Percentiles rank a stretch among this genome's conserved stretches.
Conservation (phyloP, 2,113 vertebrate species). For the Pelodiscus sinensis region DNA sequence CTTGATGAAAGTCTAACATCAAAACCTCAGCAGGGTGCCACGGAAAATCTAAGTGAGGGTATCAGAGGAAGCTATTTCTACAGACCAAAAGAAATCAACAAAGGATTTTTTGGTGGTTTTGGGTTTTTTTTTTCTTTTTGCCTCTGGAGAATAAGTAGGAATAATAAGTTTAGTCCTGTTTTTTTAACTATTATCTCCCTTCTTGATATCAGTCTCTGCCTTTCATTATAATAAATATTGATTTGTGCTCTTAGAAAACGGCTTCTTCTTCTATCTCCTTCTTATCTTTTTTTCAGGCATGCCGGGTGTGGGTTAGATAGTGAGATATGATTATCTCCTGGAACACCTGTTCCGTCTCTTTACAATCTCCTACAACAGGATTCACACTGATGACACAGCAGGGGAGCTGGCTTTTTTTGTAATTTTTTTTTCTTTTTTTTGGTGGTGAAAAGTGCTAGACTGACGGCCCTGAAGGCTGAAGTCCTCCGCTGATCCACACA, state of each 20-base stretch:
- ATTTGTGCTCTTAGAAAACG: conserved; percentile 57
- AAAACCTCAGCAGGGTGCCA: conserved; percentile 75
- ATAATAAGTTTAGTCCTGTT: conserved; percentile 51
- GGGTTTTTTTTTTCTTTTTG: neutral
- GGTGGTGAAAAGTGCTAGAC: neutral
- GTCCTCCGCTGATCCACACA: too few species aligned
- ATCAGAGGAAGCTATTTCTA: conserved; percentile 62
- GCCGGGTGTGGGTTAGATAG: accelerated
- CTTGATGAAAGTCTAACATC: conserved; percentile 71
- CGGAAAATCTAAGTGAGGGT: conserved; percentile 59
- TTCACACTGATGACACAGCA: neutral
- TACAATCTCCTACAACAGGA: neutral
- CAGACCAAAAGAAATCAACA: conserved; percentile 50
- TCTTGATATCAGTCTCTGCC: conserved; percentile 54
- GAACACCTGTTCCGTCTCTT: conserved; percentile 30
- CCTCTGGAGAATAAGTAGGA: conserved; percentile 43
- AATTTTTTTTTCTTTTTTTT: neutral
- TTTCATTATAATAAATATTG: conserved; percentile 72
- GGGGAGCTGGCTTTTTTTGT: neutral
- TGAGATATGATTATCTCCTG: conserved; percentile 23
- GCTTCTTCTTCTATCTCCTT: conserved; percentile 55
- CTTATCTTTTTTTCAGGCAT: conserved; percentile 16
- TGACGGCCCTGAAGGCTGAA: neutral
- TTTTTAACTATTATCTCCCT: conserved; percentile 42
- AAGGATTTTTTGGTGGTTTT: conserved; percentile 22